phyloP scores from a whole-genome alignment of 1,140 invertebrate species.

The Drosophila sechellia region DNA sequence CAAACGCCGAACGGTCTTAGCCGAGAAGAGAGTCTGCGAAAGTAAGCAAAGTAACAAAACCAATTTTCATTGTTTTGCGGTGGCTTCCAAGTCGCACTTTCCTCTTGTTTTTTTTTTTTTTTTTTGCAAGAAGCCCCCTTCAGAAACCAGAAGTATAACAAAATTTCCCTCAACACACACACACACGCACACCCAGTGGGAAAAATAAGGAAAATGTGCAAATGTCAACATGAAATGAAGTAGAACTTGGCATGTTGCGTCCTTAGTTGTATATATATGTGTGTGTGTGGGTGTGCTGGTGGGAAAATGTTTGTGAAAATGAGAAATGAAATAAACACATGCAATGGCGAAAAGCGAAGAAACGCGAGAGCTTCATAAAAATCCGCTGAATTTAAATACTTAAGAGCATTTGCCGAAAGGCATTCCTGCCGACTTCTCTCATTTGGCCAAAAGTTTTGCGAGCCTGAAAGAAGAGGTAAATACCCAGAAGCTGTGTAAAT shows the following conservation, averaged over 20 bases:
- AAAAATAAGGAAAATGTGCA: constrained; percentile 48
- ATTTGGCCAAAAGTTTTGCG: constrained; percentile 26
- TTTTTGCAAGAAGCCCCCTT: constrained; percentile 10
- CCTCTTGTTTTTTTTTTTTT: no score
- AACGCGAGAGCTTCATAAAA: constrained; percentile 18
- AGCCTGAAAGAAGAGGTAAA: constrained; percentile 19
- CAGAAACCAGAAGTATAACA: constrained; percentile 69
- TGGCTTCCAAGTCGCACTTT: constrained; percentile 47
- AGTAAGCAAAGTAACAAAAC: constrained; percentile 76
- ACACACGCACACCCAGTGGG: constrained; percentile 7
- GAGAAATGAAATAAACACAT: constrained; percentile 76
- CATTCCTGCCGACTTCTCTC: constrained; percentile 20
- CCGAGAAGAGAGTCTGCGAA: constrained; percentile 38
- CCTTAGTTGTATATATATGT: constrained; percentile 6
- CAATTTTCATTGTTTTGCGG: constrained; percentile 83
- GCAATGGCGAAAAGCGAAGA: constrained; percentile 41
- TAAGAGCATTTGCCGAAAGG: constrained; percentile 1
- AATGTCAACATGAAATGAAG: constrained; percentile 71
- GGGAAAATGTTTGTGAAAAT: constrained; percentile 43
- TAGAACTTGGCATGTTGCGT: constrained; percentile 57
- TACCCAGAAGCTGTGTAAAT: constrained; percentile 38
- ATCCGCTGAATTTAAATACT: constrained; percentile 49
- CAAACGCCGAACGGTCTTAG: constrained; percentile 38
- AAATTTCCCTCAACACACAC: constrained; percentile 62
- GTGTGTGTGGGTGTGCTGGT: neutral